These are phyloP conservation scores for Heloderma charlesbogerti DNA, from an alignment of 2,113 vertebrate species.

Conservation along the genomic window DNA sequence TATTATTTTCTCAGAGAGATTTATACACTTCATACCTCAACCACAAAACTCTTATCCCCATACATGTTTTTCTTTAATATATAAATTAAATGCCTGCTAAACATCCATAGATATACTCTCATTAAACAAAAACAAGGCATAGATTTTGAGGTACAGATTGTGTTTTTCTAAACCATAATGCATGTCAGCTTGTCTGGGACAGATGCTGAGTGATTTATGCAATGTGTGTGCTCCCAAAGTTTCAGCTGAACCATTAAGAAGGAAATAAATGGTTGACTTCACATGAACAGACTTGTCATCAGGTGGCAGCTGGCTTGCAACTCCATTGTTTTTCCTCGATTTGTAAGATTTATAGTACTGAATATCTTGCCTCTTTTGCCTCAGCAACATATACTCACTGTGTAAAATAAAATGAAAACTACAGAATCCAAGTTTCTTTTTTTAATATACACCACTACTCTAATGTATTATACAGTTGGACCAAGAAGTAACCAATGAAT, in stretches of 20 bases:
- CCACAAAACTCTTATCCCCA: not conserved
- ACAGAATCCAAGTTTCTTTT: slow-evolving; percentile 32
- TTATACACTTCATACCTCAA: not conserved
- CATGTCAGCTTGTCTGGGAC: not conserved
- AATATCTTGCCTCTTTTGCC: not conserved
- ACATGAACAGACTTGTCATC: slow-evolving; percentile 12
- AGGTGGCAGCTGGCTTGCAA: slow-evolving; percentile 35
- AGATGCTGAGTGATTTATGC: not conserved
- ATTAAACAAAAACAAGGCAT: not conserved
- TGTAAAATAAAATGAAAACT: slow-evolving; percentile 48
- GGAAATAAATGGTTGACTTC: slow-evolving; percentile 26
- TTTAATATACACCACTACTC: not conserved
- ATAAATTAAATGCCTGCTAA: not conserved
- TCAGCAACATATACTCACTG: not conserved
- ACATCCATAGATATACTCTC: not conserved
- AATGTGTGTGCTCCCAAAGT: not conserved
- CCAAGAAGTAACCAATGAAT: slow-evolving; percentile 31
- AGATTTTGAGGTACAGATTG: not conserved
- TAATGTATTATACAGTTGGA: not conserved
- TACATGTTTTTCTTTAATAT: not conserved
- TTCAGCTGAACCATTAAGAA: not conserved
- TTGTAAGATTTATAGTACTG: slow-evolving; percentile 35
- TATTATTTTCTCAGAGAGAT: not conserved
- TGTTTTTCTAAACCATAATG: slow-evolving; percentile 30
- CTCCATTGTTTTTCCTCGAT: not conserved